Conservation (phyloP, 2,113 vertebrate genomes). For the Gila orcuttii region DNA sequence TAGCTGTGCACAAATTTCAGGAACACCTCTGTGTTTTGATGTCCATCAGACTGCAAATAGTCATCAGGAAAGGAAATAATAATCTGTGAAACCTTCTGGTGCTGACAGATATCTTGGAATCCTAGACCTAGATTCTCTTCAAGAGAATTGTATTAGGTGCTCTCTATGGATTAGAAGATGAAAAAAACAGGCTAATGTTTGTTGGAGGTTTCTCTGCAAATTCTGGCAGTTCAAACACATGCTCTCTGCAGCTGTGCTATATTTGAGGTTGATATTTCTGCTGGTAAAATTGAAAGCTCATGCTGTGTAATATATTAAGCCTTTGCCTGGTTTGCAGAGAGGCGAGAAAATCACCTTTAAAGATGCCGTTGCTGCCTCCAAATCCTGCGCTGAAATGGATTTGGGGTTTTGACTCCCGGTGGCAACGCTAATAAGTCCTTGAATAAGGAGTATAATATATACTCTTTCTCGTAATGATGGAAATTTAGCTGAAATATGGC, state of each 20-base stretch:
- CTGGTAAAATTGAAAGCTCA: slow-evolving; percentile 14
- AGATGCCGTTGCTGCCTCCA: background rate
- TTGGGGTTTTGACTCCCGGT: slow-evolving; percentile 8
- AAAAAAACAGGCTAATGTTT: slow-evolving; percentile 24
- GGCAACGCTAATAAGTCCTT: slow-evolving; percentile 32
- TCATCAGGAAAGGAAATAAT: background rate
- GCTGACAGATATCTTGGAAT: background rate
- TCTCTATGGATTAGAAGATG: background rate
- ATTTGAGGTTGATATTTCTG: slow-evolving; percentile 51
- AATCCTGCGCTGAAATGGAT: slow-evolving; percentile 10
- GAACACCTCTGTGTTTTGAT: background rate
- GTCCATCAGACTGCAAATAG: background rate
- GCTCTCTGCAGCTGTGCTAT: slow-evolving; percentile 32
- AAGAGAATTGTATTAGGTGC: slow-evolving; percentile 10
- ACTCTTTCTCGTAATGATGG: slow-evolving; percentile 18
- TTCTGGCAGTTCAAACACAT: slow-evolving; percentile 36
- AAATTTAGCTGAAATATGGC: slow-evolving; percentile 25
- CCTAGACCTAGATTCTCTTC: background rate
- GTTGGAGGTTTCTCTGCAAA: slow-evolving; percentile 25
- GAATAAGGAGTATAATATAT: background rate
- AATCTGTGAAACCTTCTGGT: background rate
- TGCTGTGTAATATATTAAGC: slow-evolving; percentile 43
- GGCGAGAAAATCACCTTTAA: slow-evolving; percentile 8
- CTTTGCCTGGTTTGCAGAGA: background rate
- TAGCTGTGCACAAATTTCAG: background rate